A percentile compares a stretch with the other conserved stretches of the same genome.
phyloP scores from a whole-genome alignment of 2,888 invertebrate genomes.

The Tenodera sinensis region DNA sequence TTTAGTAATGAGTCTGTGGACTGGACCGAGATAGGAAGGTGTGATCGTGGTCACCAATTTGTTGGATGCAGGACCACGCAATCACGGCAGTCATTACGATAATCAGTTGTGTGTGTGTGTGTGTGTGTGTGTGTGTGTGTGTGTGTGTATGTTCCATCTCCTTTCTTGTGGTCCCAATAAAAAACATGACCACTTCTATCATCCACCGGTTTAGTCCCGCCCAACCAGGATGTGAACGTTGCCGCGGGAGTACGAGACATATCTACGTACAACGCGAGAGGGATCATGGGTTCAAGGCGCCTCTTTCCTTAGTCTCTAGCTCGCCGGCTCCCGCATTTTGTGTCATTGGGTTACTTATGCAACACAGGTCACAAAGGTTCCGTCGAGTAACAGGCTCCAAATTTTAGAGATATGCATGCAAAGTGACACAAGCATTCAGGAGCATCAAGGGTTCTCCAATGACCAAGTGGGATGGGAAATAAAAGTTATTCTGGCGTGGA shows the following conservation, averaged over 20 bases:
- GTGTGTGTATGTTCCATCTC: neutral
- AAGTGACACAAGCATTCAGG: too few relatives aligned
- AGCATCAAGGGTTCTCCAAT: too few relatives aligned
- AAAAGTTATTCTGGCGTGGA: too few relatives aligned
- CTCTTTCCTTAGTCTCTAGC: neutral
- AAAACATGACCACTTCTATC: neutral
- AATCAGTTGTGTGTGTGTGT: neutral
- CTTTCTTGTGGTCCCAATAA: neutral
- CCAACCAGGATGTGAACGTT: neutral
- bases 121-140: too few relatives aligned
- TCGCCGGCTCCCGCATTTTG: neutral
- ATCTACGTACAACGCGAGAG: neutral
- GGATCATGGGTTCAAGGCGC: neutral
- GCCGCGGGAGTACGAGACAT: neutral
- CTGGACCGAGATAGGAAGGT: neutral
- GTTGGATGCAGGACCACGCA: neutral
- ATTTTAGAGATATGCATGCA: too few relatives aligned
- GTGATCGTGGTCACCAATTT: constrained; percentile 7
- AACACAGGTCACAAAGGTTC: neutral
- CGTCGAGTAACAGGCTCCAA: too few relatives aligned
- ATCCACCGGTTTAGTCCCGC: neutral
- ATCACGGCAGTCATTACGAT: neutral
- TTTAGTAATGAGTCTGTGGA: neutral
- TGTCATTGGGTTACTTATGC: neutral
- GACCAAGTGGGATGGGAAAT: too few relatives aligned